These are phyloP conservation scores for Macrotis lagotis DNA, from an alignment of 2,113 vertebrate genomes.

Conservation along the genomic window DNA sequence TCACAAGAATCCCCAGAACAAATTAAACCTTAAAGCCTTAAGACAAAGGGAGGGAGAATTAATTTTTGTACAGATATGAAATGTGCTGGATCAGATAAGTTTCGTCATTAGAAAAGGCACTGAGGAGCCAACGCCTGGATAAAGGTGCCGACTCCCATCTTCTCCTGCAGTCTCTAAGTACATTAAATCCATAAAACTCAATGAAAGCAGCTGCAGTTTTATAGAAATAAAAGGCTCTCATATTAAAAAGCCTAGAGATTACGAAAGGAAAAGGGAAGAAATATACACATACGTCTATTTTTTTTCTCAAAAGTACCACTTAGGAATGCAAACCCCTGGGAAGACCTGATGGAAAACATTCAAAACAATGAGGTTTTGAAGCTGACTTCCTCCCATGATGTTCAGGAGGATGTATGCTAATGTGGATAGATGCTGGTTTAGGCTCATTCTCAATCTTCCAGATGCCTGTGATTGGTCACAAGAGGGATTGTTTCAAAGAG, in stretches of 20 bases:
- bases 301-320: slow-evolving; percentile 58
- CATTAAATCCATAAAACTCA: slow-evolving; percentile 86
- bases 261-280: slow-evolving; percentile 82
- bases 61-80: slow-evolving; percentile 76
- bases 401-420: background rate
- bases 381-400: background rate
- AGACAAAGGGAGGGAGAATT: slow-evolving; percentile 81
- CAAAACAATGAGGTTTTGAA: slow-evolving; percentile 45
- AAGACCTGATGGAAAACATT: slow-evolving; percentile 56
- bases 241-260: slow-evolving; percentile 84
- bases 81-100: slow-evolving; percentile 76
- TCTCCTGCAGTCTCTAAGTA: slow-evolving; percentile 81
- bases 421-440: background rate
- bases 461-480: background rate
- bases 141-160: slow-evolving; percentile 76
- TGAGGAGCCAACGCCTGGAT: slow-evolving; percentile 81
- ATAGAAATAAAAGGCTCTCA: slow-evolving; percentile 85
- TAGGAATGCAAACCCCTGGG: slow-evolving; percentile 71
- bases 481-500: background rate
- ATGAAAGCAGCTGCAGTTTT: slow-evolving; percentile 86
- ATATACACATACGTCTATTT: slow-evolving; percentile 61
- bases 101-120: slow-evolving; percentile 80
- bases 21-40: slow-evolving; percentile 80
- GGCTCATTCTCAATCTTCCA: background rate
- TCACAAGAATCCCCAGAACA: slow-evolving; percentile 78